These are phyloP conservation scores for Acrocephalus kingi DNA, from an alignment of 2,113 vertebrate genomes.

Conservation along the genomic window DNA sequence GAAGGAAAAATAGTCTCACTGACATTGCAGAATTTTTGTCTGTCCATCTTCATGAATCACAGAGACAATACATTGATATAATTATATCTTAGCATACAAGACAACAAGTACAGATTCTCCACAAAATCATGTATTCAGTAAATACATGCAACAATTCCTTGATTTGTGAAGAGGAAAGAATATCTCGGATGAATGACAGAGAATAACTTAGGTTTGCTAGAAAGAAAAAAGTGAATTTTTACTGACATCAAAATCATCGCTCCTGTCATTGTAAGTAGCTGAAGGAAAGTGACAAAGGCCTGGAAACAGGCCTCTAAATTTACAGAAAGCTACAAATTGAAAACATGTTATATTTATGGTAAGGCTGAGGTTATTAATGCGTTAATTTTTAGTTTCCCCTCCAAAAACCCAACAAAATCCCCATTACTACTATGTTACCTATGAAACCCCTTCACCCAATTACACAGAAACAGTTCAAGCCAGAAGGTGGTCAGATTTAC, in stretches of 20 bases:
- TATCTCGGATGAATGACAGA: not conserved
- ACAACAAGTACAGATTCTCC: not conserved
- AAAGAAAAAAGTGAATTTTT: not conserved
- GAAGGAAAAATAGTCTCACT: not conserved
- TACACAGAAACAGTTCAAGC: not conserved
- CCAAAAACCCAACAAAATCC: not conserved
- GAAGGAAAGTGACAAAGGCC: not conserved
- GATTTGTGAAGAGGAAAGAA: not conserved
- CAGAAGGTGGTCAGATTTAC: not conserved
- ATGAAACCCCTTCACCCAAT: not conserved
- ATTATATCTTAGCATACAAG: not conserved
- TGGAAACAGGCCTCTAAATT: not conserved
- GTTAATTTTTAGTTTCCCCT: not conserved
- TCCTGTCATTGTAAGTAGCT: not conserved
- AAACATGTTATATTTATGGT: not conserved
- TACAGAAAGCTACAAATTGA: not conserved
- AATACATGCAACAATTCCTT: not conserved
- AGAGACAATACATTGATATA: not conserved
- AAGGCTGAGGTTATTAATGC: not conserved
- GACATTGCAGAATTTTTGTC: not conserved
- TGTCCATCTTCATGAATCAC: not conserved
- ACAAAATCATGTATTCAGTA: not conserved
- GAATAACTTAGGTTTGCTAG: not conserved
- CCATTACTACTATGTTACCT: not conserved
- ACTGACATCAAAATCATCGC: not conserved